Conservation (phyloP, 2,888 invertebrate genomes). For the Malthinus flaveolus region DNA sequence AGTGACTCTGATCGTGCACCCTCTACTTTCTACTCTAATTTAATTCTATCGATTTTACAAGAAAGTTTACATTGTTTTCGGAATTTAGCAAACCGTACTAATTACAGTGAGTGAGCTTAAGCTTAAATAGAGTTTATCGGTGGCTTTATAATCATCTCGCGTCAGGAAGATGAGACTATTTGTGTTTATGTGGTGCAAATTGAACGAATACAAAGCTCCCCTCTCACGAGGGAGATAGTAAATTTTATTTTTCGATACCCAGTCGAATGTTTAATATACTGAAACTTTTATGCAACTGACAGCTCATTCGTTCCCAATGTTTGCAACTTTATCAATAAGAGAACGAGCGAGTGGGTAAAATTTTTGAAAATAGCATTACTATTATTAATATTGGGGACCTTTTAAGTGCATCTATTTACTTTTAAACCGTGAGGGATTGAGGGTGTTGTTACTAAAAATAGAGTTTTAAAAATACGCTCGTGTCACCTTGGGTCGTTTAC, state of each 20-base stretch:
- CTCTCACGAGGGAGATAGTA: background rate
- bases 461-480: no score
- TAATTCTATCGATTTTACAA: constrained; percentile 4
- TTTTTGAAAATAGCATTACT: no score
- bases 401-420: no score
- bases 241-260: background rate
- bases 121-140: background rate
- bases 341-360: no score
- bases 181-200: background rate
- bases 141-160: background rate
- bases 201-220: background rate
- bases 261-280: no score
- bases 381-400: no score
- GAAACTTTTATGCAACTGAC: no score
- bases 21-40: background rate
- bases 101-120: background rate
- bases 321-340: no score
- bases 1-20: background rate
- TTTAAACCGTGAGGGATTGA: no score
- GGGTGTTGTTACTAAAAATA: no score
- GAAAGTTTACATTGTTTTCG: background rate
- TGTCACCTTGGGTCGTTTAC: no score
- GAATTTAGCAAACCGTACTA: background rate
- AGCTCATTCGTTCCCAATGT: no score
- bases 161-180: background rate